phyloP scores from a whole-genome alignment of 2,797 vertebrate genomes.

The Ctenopoma multispine region DNA sequence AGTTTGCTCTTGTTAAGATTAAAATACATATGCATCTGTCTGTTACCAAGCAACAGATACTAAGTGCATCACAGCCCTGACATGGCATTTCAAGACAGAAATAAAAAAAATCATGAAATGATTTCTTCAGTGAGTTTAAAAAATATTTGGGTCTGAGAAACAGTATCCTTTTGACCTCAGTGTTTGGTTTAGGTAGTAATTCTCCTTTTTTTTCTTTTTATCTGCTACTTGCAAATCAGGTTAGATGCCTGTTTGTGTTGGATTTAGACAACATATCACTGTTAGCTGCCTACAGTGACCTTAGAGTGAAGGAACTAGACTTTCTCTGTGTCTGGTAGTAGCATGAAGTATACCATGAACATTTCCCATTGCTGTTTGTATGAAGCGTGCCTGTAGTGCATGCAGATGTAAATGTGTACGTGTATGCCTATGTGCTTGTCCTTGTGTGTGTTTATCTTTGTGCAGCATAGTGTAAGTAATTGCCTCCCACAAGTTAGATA shows the following conservation, averaged over 20 bases:
- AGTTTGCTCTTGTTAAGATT: slow-evolving; percentile 45
- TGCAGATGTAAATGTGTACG: slow-evolving; percentile 20
- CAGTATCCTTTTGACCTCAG: neutral
- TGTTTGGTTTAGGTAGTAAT: slow-evolving; percentile 1
- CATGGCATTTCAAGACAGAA: slow-evolving; percentile 43
- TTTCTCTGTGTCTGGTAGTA: slow-evolving; percentile 28
- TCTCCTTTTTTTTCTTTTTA: slow-evolving; percentile 12
- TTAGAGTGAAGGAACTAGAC: slow-evolving; percentile 61
- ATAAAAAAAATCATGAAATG: slow-evolving; percentile 40
- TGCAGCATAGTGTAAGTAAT: slow-evolving; percentile 65
- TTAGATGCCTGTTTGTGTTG: slow-evolving; percentile 34
- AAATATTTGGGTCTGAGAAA: slow-evolving; percentile 15
- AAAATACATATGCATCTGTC: slow-evolving; percentile 62
- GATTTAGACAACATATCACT: slow-evolving; percentile 49
- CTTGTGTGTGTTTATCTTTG: slow-evolving; percentile 44
- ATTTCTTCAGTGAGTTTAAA: slow-evolving; percentile 27
- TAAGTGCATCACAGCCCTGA: slow-evolving; percentile 43
- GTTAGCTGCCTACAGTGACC: slow-evolving; percentile 54
- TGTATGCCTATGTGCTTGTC: slow-evolving; percentile 12
- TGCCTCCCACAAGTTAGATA: slow-evolving; percentile 72
- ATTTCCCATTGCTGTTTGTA: slow-evolving; percentile 12
- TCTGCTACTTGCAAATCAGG: slow-evolving; percentile 26
- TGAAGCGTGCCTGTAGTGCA: slow-evolving; percentile 4
- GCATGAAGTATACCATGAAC: slow-evolving; percentile 15
- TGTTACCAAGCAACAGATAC: slow-evolving; percentile 77